Base-by-base conservation (phyloP, 2,113 vertebrate genomes). In the Kobus ellipsiprymnus region DNA sequence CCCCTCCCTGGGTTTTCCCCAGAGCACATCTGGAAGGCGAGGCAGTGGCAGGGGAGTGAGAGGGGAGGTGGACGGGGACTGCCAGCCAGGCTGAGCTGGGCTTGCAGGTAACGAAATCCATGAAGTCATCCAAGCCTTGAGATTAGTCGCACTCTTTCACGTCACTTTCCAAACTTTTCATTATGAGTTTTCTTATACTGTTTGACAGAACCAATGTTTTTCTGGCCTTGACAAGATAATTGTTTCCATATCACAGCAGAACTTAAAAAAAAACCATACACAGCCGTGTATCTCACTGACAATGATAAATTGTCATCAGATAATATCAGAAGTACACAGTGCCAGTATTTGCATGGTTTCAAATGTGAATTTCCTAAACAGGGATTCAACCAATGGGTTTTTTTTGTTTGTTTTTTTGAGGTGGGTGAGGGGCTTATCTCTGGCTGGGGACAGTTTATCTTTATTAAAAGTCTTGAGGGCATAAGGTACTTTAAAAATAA, bases 271-370 rank as follows among this genome's bases (percentile, higher is more conserved):
- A 57, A 78, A 57, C 67, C 30, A 77, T 82, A 97, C 55, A 89
- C 78, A 97, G 94, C 85, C 52, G 84, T 87, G 78, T 98, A 96
- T 97, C 96, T 97, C 82, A 84, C 86, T 98, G 96, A 97, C 96
- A 98, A 96, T 97, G 97, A 97, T 95, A 97, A 96, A 96, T 88
- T 97, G 85, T 98, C 96, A 98, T 95, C 97, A 97, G 97, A 97
- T 96, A 97, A 87, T 85, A 97, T 94, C 71, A 92, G 23, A 78
- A 97, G 92, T 91, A 64, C 59, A 77, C 25, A 2, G 67, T 90
- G 96, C 86, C 96, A 98, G 92, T 91, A 94, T 36, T 94, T 97
- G 91, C 77, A 64, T 50, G 81, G 88, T 91, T 97, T 97, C 36
- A 93, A 95, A 95, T 15, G 55, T 81, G 62, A 94, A 93, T 97